These are phyloP conservation scores for Agriopis aurantiaria DNA, from an alignment of 2,888 invertebrate genomes.

Conservation along the genomic window DNA sequence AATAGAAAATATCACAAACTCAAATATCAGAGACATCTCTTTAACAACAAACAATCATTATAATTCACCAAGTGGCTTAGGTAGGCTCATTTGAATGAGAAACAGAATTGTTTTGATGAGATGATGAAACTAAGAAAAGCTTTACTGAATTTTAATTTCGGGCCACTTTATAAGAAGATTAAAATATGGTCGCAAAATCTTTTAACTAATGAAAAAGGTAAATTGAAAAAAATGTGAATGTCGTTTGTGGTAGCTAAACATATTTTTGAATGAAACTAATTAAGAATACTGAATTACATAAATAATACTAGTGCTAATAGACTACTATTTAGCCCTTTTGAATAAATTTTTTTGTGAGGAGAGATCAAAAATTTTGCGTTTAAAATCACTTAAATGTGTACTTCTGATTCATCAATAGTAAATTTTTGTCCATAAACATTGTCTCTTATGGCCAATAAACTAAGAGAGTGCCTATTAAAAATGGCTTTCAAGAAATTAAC, in stretches of 20 bases:
- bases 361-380: no score
- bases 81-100: constrained; percentile 59
- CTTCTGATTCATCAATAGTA: no score
- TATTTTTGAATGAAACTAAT: neutral
- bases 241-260: neutral
- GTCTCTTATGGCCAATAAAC: no score
- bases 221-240: constrained; percentile 61
- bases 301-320: no score
- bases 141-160: constrained; percentile 77
- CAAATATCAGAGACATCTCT: constrained; percentile 25
- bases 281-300: no score
- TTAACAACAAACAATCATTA: constrained; percentile 46
- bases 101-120: constrained; percentile 62
- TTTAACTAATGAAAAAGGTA: constrained; percentile 79
- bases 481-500: no score
- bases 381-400: no score
- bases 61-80: constrained; percentile 50
- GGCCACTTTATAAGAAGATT: constrained; percentile 79
- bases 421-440: no score
- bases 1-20: neutral
- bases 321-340: no score
- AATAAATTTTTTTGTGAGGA: no score
- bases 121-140: constrained; percentile 65
- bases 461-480: no score
- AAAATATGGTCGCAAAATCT: constrained; percentile 63